These are phyloP conservation scores for Poecilia wingei DNA, from an alignment of 2,797 vertebrate genomes.

Conservation along the genomic window DNA sequence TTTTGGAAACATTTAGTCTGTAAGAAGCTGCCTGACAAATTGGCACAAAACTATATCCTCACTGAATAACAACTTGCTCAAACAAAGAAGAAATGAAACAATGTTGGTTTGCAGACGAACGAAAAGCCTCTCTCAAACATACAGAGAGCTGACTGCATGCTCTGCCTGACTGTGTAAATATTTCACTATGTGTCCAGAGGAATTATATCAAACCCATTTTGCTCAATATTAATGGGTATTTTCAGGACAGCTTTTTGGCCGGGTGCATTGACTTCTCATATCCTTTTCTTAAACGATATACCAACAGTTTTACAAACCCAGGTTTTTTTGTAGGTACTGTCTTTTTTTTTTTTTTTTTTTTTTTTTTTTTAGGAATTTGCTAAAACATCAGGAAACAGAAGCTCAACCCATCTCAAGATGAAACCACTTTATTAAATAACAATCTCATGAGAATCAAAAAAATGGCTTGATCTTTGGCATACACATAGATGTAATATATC, in stretches of 20 bases:
- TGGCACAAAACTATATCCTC: neutral
- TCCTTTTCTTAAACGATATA: neutral
- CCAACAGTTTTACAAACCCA: neutral
- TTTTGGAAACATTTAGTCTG: neutral
- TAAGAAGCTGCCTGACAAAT: neutral
- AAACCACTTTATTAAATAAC: constrained; percentile 4
- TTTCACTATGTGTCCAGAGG: constrained; percentile 32
- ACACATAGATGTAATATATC: neutral
- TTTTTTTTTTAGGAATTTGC: neutral
- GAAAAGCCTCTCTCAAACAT: constrained; percentile 1
- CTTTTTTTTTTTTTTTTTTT: neutral
- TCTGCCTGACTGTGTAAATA: constrained; percentile 20
- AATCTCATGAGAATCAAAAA: neutral
- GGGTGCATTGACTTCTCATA: neutral
- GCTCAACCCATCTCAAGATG: neutral
- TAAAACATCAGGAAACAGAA: neutral
- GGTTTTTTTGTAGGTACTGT: neutral
- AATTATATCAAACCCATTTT: constrained; percentile 25
- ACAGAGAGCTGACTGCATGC: neutral
- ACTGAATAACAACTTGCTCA: neutral
- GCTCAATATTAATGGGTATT: neutral
- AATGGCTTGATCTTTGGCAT: neutral
- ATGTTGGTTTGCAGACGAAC: neutral
- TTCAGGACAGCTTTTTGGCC: neutral
- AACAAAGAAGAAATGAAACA: constrained; percentile 3